These are phyloP conservation scores for Clepsis dumicolana DNA, from an alignment of 2,888 invertebrate species.

Conservation along the genomic window DNA sequence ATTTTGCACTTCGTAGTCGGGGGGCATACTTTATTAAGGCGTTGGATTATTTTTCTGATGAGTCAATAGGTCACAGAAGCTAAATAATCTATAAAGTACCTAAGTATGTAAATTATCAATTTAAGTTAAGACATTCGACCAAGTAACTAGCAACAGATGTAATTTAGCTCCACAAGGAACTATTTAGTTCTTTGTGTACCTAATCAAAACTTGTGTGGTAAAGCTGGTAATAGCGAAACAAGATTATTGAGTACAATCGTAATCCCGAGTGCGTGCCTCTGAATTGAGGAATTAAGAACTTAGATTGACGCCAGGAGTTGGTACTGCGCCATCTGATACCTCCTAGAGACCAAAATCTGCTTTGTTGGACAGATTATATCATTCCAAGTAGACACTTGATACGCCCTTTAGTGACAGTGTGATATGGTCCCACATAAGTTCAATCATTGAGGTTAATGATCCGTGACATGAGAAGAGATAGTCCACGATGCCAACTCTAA, in stretches of 20 bases:
- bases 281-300: slow-evolving; percentile 61
- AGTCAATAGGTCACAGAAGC: not conserved
- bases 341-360: not conserved
- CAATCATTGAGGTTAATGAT: no score
- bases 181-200: slow-evolving; percentile 3
- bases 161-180: not conserved
- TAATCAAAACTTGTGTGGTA: slow-evolving; percentile 26
- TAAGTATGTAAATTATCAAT: not conserved
- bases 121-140: not conserved
- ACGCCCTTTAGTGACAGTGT: no score
- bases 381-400: not conserved
- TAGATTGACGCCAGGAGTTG: slow-evolving; percentile 59
- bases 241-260: slow-evolving; percentile 48
- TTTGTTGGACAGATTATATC: not conserved
- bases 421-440: no score
- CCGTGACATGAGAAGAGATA: no score
- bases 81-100: not conserved
- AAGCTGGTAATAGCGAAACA: slow-evolving; percentile 31
- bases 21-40: not conserved
- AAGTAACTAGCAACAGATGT: not conserved
- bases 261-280: slow-evolving; percentile 59
- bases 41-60: slow-evolving; percentile 3
- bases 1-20: no score
- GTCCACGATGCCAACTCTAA: no score
- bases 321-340: not conserved